These are phyloP conservation scores for Darevskia nairensis DNA, from an alignment of 2,797 vertebrate genomes.

Conservation along the genomic window DNA sequence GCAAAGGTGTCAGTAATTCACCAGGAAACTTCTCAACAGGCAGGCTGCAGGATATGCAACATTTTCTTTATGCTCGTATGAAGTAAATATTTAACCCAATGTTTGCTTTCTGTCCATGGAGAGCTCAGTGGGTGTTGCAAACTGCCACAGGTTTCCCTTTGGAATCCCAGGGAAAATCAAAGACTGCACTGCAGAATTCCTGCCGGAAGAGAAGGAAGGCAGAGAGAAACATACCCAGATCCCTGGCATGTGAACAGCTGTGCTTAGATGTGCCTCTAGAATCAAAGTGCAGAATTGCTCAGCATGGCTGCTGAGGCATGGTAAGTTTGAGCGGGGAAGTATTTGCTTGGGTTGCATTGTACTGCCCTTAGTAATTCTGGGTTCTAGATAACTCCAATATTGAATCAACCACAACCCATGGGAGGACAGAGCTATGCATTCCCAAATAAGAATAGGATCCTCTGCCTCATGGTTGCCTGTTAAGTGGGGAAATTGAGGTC, in stretches of 20 bases:
- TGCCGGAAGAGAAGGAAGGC: background rate
- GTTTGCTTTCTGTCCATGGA: slow-evolving; percentile 8
- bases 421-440: background rate
- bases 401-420: background rate
- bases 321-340: background rate
- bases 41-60: background rate
- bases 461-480: background rate
- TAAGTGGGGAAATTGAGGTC: background rate
- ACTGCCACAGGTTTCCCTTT: background rate
- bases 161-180: background rate
- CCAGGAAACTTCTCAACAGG: background rate
- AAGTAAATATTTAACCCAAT: slow-evolving; percentile 37
- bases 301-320: background rate
- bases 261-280: background rate
- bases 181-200: background rate
- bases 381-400: background rate
- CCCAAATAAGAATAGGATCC: background rate
- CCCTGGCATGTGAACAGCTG: background rate
- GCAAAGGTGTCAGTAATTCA: background rate
- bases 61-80: background rate
- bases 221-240: background rate
- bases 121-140: background rate
- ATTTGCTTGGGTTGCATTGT: background rate
- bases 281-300: background rate
- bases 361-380: background rate